Base-by-base conservation (phyloP, 2,797 vertebrate species). In the Sphenopsis melanotis region DNA sequence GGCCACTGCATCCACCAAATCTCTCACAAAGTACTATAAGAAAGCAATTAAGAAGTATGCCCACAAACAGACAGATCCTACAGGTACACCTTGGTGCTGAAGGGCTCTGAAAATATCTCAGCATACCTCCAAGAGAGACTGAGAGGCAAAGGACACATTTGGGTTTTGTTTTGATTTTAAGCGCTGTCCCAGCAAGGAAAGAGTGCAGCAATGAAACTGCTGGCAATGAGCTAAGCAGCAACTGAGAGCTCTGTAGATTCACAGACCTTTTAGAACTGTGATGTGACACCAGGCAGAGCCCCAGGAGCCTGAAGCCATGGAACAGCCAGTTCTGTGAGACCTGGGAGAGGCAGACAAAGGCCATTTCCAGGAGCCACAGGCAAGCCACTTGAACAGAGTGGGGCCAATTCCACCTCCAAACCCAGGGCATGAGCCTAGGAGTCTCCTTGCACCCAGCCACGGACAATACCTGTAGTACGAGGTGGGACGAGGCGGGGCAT, bases 401-500 rank as follows among this genome's bases (percentile, higher is more conserved):
- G 2, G 29, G 39, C 13, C 17, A 44, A 77, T 80, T 75, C 72
- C 0, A 0, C 36, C 74, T 59, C 61, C 34, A 63, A 46, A 91
- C 52, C n/a, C 69, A 4, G 24, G 24, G 22, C 37, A 70, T 0
- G 2, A 63, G 8, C 42, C 65, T 11, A 12, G 34, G 72, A 78
- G 39, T 21, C 36, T 63, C 83, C 47, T 24, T 10, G 1, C 13
- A 4, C 34, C 64, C 23, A 1, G 32, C 5, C 50, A 30, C 0
- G 3, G 72, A 60, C 30, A n/a, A 30, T 98, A 99, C 99, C 99
- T 99, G 98, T 99, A 99, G 94, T 99, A 99, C 8, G 99, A 99
- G 13, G 98, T 98, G 15, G 99, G 99, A 52, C 99, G 98, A 36
- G 98, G 98, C 0, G 99, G 99, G 15, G 99, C 99, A 0, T 99